These are phyloP conservation scores for Heliocidaris erythrogramma DNA, from an alignment of 35 echinoderm and acorn worm genomes.

Conservation along the genomic window DNA sequence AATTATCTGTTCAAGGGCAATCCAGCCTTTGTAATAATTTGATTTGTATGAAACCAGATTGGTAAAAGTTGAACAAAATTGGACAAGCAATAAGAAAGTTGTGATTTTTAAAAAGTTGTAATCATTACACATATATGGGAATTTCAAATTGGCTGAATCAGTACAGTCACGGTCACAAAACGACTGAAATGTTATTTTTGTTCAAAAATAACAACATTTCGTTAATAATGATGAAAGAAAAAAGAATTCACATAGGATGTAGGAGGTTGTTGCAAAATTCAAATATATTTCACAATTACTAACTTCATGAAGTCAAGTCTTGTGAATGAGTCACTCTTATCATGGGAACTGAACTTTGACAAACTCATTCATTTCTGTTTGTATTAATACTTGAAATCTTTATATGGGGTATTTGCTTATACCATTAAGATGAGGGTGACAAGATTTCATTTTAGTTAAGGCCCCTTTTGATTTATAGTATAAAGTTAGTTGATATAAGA, in stretches of 20 bases:
- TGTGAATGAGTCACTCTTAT: not conserved
- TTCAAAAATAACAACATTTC: no score
- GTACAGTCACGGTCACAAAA: no score
- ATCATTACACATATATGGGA: no score
- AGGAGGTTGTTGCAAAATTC: not conserved
- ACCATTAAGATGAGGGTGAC: not conserved
- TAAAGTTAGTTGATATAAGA: not conserved
- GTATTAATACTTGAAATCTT: not conserved
- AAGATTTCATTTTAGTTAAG: not conserved
- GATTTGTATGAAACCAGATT: no score
- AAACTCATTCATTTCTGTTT: not conserved
- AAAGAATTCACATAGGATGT: not conserved
- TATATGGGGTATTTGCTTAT: not conserved
- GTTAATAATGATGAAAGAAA: not conserved
- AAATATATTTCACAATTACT: not conserved
- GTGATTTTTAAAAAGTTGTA: no score
- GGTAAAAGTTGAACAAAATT: no score
- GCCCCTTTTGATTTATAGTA: not conserved
- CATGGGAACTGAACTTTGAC: not conserved
- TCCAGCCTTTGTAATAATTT: no score
- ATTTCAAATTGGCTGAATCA: no score
- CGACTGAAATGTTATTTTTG: no score
- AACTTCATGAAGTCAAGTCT: not conserved
- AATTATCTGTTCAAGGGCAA: no score
- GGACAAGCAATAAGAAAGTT: no score